Conservation (phyloP, 2,888 invertebrate species). For the Molorchus minor region DNA sequence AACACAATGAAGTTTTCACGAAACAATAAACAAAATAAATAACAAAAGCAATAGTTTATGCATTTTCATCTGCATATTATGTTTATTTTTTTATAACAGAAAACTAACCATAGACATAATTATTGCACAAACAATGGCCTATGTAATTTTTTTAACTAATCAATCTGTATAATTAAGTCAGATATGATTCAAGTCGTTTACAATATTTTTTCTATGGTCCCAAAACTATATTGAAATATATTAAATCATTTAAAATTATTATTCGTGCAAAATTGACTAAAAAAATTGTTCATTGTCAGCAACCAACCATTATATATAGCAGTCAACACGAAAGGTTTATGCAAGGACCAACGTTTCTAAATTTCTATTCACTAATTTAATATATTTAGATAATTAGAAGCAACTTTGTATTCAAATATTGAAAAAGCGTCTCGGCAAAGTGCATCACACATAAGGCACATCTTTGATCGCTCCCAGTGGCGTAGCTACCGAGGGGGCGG, state of each 20-base stretch:
- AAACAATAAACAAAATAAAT: no score
- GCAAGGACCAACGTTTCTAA: constrained; percentile 32
- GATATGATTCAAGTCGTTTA: constrained; percentile 32
- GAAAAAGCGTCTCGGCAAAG: constrained; percentile 8
- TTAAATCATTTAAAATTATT: no score
- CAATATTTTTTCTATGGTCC: constrained; percentile 26
- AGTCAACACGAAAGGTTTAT: constrained; percentile 27
- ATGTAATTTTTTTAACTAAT: constrained; percentile 36
- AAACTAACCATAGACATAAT: no score
- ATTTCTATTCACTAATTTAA: constrained; percentile 18
- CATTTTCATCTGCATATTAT: no score
- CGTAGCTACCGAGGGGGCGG: no score
- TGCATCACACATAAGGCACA: constrained; percentile 7
- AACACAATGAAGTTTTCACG: no score
- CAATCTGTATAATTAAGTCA: constrained; percentile 20
- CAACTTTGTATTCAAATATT: constrained; percentile 9
- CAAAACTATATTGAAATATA: constrained; percentile 17
- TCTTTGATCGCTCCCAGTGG: no score
- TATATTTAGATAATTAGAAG: constrained; percentile 29
- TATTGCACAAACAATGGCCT: no score
- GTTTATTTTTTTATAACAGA: no score
- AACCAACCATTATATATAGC: constrained; percentile 31
- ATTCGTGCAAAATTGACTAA: constrained; percentile 14
- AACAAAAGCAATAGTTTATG: no score
- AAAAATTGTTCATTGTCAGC: background rate